Percentiles rank a stretch among this genome's conserved stretches.
These are phyloP conservation scores for Apamea crenata DNA, from an alignment of 2,888 invertebrate species.

Conservation along the genomic window DNA sequence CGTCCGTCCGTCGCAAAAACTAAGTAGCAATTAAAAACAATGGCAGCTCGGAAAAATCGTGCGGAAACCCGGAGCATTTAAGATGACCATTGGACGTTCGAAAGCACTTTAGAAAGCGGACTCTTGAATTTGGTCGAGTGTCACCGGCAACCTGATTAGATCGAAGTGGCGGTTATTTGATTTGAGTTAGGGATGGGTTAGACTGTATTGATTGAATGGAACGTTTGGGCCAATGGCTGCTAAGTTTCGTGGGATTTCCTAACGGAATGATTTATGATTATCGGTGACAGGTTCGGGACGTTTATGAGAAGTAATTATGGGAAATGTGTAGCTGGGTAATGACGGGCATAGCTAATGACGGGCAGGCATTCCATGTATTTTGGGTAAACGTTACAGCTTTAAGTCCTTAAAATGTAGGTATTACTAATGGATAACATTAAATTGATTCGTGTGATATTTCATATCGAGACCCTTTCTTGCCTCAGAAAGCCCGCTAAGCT, in stretches of 20 bases:
- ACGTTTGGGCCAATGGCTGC: constrained; percentile 49
- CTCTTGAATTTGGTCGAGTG: constrained; percentile 81
- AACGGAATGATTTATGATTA: constrained; percentile 53
- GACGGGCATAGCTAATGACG: constrained; percentile 6
- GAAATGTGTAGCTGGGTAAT: constrained; percentile 8
- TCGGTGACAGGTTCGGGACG: constrained; percentile 30
- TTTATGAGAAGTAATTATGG: constrained; percentile 33
- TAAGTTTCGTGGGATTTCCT: constrained; percentile 49
- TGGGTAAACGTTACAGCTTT: background rate
- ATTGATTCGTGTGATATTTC: background rate
- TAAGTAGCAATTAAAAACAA: constrained; percentile 85
- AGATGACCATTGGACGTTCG: constrained; percentile 70
- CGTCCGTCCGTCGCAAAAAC: constrained; percentile 74
- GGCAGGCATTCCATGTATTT: background rate
- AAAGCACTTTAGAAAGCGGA: constrained; percentile 73
- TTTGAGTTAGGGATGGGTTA: constrained; percentile 80
- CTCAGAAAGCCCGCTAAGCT: background rate
- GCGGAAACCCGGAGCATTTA: constrained; percentile 69
- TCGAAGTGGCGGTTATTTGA: constrained; percentile 79
- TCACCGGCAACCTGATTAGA: constrained; percentile 80
- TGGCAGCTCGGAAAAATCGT: constrained; percentile 75
- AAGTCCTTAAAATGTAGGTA: background rate
- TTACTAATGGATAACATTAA: constrained; percentile 3
- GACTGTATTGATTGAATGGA: constrained; percentile 67
- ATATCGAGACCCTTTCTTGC: background rate